phyloP scores from a whole-genome alignment of 2,797 vertebrate genomes.

The Dallia pectoralis region DNA sequence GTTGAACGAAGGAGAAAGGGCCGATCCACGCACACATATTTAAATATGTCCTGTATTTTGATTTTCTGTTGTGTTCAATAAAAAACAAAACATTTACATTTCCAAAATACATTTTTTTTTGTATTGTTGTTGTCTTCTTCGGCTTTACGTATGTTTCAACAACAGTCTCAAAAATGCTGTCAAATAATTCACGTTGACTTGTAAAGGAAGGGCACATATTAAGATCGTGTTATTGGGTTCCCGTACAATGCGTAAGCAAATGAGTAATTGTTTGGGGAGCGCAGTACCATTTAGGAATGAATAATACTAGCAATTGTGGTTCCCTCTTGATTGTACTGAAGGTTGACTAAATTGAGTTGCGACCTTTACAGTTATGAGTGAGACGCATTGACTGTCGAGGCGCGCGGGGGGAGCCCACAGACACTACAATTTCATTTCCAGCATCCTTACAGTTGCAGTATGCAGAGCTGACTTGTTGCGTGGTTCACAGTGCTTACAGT shows the following conservation, averaged over 20 bases:
- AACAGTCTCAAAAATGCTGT: too few relatives aligned
- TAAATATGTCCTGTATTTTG: too few relatives aligned
- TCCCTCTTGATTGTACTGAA: conserved; percentile 1
- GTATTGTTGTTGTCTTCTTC: too few relatives aligned
- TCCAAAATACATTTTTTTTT: too few relatives aligned
- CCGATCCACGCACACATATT: too few relatives aligned
- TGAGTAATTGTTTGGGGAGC: neutral
- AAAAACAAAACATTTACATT: too few relatives aligned
- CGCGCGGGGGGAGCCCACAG: conserved; percentile 21
- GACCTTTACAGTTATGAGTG: conserved; percentile 36
- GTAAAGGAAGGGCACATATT: too few relatives aligned
- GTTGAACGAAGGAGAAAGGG: too few relatives aligned
- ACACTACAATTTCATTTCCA: neutral
- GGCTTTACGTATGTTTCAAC: too few relatives aligned
- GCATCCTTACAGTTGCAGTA: neutral
- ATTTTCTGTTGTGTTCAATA: too few relatives aligned
- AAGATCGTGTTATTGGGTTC: neutral
- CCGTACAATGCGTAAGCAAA: neutral
- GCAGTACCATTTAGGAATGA: conserved; percentile 1
- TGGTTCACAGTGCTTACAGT: neutral
- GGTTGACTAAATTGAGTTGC: conserved; percentile 18
- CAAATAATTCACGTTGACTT: too few relatives aligned
- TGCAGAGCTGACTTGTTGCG: neutral
- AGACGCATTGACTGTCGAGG: neutral
- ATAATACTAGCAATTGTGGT: neutral